Percentiles rank a stretch among this genome's conserved stretches.
These are phyloP conservation scores for Alcis repandata DNA, from an alignment of 2,888 invertebrate genomes.

Conservation along the genomic window DNA sequence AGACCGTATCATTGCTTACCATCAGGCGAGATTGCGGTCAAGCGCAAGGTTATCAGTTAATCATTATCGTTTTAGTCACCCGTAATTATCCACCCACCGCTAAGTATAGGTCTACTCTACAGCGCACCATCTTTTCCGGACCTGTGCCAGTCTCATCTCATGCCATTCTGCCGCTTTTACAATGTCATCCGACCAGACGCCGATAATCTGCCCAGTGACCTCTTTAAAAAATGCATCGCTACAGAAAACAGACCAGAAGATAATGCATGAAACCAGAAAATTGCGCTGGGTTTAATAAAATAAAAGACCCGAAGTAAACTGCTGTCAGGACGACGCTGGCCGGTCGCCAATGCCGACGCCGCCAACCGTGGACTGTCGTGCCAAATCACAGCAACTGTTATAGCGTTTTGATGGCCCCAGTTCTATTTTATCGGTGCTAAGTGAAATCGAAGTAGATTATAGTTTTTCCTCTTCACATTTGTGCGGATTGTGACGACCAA, in stretches of 20 bases:
- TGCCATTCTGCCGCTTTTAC: too few relatives aligned
- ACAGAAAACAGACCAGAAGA: not conserved
- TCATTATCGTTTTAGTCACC: too few relatives aligned
- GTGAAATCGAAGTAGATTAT: constrained; percentile 3
- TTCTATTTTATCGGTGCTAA: constrained; percentile 4
- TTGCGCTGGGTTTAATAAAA: not conserved
- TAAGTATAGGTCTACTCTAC: too few relatives aligned
- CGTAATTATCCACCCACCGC: too few relatives aligned
- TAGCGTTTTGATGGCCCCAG: constrained; percentile 27
- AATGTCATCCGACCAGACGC: too few relatives aligned
- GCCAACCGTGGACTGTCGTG: constrained; percentile 7
- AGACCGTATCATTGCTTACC: too few relatives aligned
- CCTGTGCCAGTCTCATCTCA: too few relatives aligned
- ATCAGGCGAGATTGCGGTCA: too few relatives aligned
- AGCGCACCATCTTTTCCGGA: too few relatives aligned
- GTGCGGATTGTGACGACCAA: not conserved
- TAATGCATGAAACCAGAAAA: not conserved
- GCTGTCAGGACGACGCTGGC: constrained; percentile 17
- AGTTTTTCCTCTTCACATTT: not conserved
- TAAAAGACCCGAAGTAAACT: not conserved
- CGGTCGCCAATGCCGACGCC: constrained; percentile 14
- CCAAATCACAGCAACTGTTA: constrained; percentile 32
- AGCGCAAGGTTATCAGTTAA: too few relatives aligned
- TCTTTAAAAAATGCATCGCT: too few relatives aligned
- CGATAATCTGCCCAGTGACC: too few relatives aligned